phyloP scores from a whole-genome alignment of 2,888 invertebrate genomes.

The Coleophora flavipennella region DNA sequence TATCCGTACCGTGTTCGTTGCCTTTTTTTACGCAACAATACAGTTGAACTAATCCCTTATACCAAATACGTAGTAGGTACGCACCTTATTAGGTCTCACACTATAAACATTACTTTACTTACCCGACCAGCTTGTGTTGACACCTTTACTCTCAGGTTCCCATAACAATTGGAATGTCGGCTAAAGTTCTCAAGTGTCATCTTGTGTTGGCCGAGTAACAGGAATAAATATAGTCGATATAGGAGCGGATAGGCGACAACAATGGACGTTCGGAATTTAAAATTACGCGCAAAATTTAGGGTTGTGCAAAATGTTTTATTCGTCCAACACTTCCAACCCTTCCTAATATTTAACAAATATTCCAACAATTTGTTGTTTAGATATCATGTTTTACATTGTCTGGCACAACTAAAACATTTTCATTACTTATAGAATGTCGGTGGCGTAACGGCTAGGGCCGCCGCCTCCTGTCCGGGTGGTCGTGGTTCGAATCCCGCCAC shows the following conservation, averaged over 20 bases:
- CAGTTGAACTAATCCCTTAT: conserved; percentile 13
- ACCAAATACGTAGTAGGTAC: conserved; percentile 25
- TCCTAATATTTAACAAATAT: conserved; percentile 2
- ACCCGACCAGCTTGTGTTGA: conserved; percentile 20
- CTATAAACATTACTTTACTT: conserved; percentile 23
- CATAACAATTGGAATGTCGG: neutral
- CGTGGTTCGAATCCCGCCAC: too few species aligned
- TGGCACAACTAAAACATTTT: too few species aligned
- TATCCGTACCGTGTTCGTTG: conserved; percentile 4
- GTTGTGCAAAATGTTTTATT: conserved; percentile 20
- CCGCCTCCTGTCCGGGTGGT: too few species aligned
- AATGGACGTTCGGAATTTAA: conserved; percentile 59
- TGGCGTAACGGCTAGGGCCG: too few species aligned
- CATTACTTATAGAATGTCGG: too few species aligned
- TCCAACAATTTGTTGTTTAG: neutral
- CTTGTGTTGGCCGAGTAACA: conserved; percentile 16
- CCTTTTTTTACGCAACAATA: conserved; percentile 7
- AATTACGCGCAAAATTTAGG: conserved; percentile 54
- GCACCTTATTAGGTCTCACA: conserved; percentile 45
- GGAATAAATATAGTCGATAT: conserved; percentile 53
- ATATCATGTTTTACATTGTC: too few species aligned
- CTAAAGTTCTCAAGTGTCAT: conserved; percentile 1
- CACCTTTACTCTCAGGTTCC: conserved; percentile 10
- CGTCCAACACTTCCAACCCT: too few species aligned
- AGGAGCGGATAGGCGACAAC: conserved; percentile 52